Evolutionary conservation across 2,113 vertebrate species (phyloP).

Genomic region (Atractosteus spatula): DNA sequence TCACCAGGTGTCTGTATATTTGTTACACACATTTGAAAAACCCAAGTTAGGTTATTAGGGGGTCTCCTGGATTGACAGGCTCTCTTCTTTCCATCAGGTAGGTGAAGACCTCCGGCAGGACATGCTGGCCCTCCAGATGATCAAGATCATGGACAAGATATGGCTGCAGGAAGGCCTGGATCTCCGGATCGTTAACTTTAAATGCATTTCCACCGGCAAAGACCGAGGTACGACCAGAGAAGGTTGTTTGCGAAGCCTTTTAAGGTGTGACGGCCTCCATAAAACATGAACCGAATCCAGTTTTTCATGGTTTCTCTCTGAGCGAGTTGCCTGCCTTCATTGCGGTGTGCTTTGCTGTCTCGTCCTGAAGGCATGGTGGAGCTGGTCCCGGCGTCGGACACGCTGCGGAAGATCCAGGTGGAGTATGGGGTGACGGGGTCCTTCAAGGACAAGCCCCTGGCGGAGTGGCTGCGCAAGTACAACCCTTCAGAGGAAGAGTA

Average conservation of each 20-base stretch:
- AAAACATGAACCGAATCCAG: too few species aligned
- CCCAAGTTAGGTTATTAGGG: too few species aligned
- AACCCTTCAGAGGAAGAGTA: conserved; percentile 97
- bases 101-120: conserved; percentile 96
- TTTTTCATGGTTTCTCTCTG: too few species aligned
- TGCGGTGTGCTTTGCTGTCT: too few species aligned
- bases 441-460: conserved; percentile 96
- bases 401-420: conserved; percentile 95
- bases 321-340: too few species aligned
- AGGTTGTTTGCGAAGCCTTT: not conserved
- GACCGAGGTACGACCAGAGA: conserved; percentile 75
- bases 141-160: conserved; percentile 97
- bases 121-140: conserved; percentile 98
- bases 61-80: too few species aligned
- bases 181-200: conserved; percentile 94
- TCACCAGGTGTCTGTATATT: too few species aligned
- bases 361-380: conserved; percentile 86
- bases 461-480: conserved; percentile 95
- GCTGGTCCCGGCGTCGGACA: conserved; percentile 93
- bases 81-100: conserved; percentile 64
- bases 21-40: too few species aligned
- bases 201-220: conserved; percentile 94
- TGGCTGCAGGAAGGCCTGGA: conserved; percentile 97
- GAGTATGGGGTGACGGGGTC: conserved; percentile 96
- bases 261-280: not conserved